Evolutionary conservation across 2,113 vertebrate genomes (phyloP).

Genomic region (Promerops cafer): DNA sequence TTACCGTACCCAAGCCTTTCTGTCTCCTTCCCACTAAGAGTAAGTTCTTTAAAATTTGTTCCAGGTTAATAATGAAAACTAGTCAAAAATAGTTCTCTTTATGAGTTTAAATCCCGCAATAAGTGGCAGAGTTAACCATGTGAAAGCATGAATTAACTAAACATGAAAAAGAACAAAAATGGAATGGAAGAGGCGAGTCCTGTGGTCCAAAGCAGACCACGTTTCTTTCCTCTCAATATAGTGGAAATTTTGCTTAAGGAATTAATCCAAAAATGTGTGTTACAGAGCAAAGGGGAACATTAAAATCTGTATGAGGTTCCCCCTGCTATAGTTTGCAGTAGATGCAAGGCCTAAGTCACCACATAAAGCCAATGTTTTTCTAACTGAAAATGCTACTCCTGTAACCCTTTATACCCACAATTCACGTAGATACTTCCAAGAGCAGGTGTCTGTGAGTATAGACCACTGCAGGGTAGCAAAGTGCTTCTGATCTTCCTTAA

Average conservation of each 20-base stretch:
- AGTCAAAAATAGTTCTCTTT: background rate
- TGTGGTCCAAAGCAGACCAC: slow-evolving; percentile 10
- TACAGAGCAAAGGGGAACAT: background rate
- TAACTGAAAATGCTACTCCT: background rate
- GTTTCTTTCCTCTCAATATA: slow-evolving; percentile 38
- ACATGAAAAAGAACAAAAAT: background rate
- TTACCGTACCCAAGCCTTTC: background rate
- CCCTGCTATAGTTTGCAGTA: background rate
- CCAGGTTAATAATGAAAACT: background rate
- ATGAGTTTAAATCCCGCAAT: background rate
- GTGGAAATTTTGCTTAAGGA: slow-evolving; percentile 49
- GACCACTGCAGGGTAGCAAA: background rate
- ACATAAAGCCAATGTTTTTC: background rate
- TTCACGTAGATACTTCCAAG: background rate
- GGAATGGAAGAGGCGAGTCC: background rate
- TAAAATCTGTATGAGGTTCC: slow-evolving; percentile 17
- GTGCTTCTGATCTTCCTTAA: background rate
- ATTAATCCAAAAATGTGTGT: slow-evolving; percentile 42
- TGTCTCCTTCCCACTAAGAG: background rate
- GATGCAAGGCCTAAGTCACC: background rate
- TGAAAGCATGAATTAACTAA: slow-evolving; percentile 18
- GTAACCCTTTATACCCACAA: background rate
- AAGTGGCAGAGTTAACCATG: background rate
- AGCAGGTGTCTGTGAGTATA: background rate
- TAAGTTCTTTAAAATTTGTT: background rate